A percentile compares a stretch with the other conserved stretches of the same genome.
Evolutionary conservation across 2,797 vertebrate species (phyloP).

Genomic region (Fistularia commersonii): DNA sequence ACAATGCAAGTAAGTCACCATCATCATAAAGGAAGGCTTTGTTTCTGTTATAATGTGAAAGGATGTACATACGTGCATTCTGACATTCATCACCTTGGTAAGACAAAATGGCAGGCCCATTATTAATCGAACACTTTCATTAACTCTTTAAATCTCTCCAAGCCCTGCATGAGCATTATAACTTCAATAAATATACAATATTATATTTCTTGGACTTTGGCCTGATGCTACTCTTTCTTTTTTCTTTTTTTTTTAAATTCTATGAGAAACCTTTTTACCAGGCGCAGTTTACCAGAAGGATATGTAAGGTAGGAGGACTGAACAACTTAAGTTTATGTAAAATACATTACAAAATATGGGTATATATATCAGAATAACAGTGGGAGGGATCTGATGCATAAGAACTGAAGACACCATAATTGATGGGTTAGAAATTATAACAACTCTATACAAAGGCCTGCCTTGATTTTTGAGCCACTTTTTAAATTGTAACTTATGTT

Average conservation of each 20-base stretch:
- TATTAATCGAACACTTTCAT: conserved; percentile 5
- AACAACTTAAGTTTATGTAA: too few species aligned
- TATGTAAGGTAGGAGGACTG: too few species aligned
- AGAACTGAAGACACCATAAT: neutral
- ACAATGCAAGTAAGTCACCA: too few species aligned
- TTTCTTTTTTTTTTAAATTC: too few species aligned
- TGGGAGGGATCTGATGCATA: too few species aligned
- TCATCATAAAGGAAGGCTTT: too few species aligned
- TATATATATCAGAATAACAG: neutral
- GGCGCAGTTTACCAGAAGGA: too few species aligned
- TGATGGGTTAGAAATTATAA: neutral
- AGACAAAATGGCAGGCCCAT: conserved; percentile 48
- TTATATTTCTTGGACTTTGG: too few species aligned
- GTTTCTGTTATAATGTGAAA: too few species aligned
- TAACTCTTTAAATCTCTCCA: conserved; percentile 9
- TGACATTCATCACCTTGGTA: neutral
- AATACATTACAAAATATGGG: neutral
- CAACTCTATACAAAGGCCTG: neutral
- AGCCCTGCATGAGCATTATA: neutral
- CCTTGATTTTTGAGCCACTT: neutral
- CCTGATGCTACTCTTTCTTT: too few species aligned
- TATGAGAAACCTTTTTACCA: too few species aligned
- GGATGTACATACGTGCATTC: neutral
- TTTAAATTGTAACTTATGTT: neutral
- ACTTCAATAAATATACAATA: too few species aligned